Evolutionary conservation across 1,140 invertebrate genomes (phyloP).

Genomic region (Cataglyphis hispanica): DNA sequence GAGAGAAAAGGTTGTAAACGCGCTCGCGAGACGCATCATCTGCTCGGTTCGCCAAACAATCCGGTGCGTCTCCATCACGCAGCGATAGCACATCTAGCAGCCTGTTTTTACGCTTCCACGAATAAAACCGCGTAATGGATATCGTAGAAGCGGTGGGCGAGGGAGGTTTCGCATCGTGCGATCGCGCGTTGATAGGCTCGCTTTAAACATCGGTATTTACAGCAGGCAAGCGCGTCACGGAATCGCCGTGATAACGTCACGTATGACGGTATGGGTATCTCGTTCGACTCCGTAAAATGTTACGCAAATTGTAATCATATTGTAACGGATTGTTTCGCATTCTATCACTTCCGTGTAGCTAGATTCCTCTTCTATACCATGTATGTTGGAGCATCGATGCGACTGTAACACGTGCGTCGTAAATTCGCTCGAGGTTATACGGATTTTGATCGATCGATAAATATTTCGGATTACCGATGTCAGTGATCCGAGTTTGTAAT

Average conservation of each 20-base stretch:
- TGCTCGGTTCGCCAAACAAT: slow-evolving; percentile 47
- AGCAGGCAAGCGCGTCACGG: slow-evolving; percentile 40
- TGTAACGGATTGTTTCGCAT: slow-evolving; percentile 45
- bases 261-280: not conserved
- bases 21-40: slow-evolving; percentile 49
- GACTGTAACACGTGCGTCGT: not conserved
- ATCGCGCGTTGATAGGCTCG: slow-evolving; percentile 16
- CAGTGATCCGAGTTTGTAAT: slow-evolving; percentile 1
- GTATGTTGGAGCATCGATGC: not conserved
- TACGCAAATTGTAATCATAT: slow-evolving; percentile 58
- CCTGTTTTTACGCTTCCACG: not conserved
- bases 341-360: slow-evolving; percentile 28
- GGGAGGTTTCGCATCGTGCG: slow-evolving; percentile 4
- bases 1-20: slow-evolving; percentile 47
- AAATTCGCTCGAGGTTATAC: slow-evolving; percentile 9
- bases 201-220: slow-evolving; percentile 35
- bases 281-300: slow-evolving; percentile 21
- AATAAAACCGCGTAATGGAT: slow-evolving; percentile 50
- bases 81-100: slow-evolving; percentile 59
- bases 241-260: slow-evolving; percentile 15
- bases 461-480: slow-evolving; percentile 38
- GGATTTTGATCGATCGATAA: slow-evolving; percentile 44
- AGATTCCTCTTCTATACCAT: not conserved
- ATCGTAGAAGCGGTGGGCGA: slow-evolving; percentile 26
- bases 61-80: not conserved